A percentile compares a stretch with the other conserved stretches of the same genome.
These are phyloP conservation scores for Bergia puertoricense DNA, from an alignment of 92 coral and sea anemone genomes.

Conservation along the genomic window DNA sequence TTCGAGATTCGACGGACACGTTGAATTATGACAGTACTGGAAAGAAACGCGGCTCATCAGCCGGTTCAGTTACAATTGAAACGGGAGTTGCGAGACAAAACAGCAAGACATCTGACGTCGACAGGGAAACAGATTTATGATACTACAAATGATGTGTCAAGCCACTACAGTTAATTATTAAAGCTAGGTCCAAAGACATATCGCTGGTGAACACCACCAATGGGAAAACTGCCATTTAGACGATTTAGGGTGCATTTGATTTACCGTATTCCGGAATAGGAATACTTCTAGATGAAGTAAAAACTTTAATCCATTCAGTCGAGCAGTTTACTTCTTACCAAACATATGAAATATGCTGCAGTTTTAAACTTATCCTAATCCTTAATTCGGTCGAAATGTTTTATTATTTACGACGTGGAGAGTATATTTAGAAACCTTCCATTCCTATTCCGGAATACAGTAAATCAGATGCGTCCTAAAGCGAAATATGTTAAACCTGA, in stretches of 20 bases:
- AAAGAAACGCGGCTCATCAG: not conserved
- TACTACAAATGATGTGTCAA: not conserved
- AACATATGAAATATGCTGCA: too few relatives aligned
- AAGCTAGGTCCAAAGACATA: not conserved
- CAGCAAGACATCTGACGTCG: constrained; percentile 13
- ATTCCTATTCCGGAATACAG: too few relatives aligned
- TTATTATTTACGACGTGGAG: too few relatives aligned
- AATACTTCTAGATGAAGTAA: too few relatives aligned
- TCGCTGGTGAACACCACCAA: not conserved
- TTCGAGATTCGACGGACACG: constrained; percentile 20
- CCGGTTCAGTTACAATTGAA: constrained; percentile 20
- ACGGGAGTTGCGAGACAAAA: constrained; percentile 9
- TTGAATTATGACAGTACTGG: constrained; percentile 28
- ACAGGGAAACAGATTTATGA: constrained; percentile 29
- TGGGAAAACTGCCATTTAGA: not conserved
- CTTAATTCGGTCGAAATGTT: too few relatives aligned
- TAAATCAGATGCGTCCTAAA: too few relatives aligned
- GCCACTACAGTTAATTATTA: not conserved
- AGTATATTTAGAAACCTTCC: too few relatives aligned
- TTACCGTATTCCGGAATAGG: too few relatives aligned
- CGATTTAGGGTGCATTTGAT: not conserved
- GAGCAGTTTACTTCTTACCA: too few relatives aligned
- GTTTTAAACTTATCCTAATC: too few relatives aligned
- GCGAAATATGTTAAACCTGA: not conserved
- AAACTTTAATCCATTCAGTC: too few relatives aligned